phyloP scores from a whole-genome alignment of 2,888 invertebrate genomes.

The Hesperia comma region DNA sequence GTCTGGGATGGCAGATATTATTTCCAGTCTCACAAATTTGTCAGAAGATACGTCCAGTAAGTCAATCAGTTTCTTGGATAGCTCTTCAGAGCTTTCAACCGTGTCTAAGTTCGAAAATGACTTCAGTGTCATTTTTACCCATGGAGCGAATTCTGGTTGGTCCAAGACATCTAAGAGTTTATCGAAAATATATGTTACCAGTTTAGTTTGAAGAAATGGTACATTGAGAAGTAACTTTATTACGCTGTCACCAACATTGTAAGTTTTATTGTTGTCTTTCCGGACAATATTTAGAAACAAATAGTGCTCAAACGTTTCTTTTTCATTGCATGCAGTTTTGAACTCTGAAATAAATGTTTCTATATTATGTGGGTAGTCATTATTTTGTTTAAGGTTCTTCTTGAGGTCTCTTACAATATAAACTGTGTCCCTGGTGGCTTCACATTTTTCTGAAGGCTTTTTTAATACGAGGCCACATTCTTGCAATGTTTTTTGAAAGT shows the following conservation, averaged over 20 bases:
- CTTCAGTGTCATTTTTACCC: constrained; percentile 85
- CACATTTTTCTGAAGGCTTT: constrained; percentile 63
- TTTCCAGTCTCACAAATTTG: constrained; percentile 87
- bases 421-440: constrained; percentile 69
- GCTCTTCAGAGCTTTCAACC: constrained; percentile 83
- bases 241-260: constrained; percentile 79
- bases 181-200: constrained; percentile 85
- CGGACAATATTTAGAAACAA: constrained; percentile 70
- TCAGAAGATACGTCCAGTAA: constrained; percentile 86
- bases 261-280: constrained; percentile 55
- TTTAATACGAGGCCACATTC: constrained; percentile 67
- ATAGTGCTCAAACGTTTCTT: constrained; percentile 59
- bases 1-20: constrained; percentile 90
- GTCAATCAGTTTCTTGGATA: constrained; percentile 86
- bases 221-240: constrained; percentile 86
- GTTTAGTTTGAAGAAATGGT: constrained; percentile 83
- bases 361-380: constrained; percentile 82
- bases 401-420: constrained; percentile 77
- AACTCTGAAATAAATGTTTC: constrained; percentile 80
- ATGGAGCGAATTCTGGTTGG: constrained; percentile 76
- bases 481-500: constrained; percentile 58
- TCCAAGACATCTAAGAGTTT: constrained; percentile 84
- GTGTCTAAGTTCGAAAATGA: constrained; percentile 87
- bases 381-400: constrained; percentile 65
- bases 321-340: constrained; percentile 60